Evolutionary conservation across 2,888 invertebrate species (phyloP).

Genomic region (Drosophila ezoana): DNA sequence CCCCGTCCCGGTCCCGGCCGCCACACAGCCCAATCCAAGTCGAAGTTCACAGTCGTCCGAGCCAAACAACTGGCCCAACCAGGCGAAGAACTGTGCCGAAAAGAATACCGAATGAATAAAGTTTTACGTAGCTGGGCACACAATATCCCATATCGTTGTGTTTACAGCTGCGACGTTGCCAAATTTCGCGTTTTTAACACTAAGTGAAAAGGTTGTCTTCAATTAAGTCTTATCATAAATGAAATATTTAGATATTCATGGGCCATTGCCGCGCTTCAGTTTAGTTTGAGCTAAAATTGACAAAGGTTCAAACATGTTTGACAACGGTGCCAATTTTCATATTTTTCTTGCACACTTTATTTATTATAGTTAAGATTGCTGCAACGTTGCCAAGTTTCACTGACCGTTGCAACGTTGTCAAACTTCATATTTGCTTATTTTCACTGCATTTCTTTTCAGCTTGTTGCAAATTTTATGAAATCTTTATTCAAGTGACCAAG

Average conservation of each 20-base stretch:
- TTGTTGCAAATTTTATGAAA: neutral
- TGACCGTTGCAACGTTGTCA: slow-evolving; percentile 4
- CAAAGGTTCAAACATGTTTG: too few species aligned
- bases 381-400: slow-evolving; percentile 18
- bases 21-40: slow-evolving; percentile 5
- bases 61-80: slow-evolving; percentile 34
- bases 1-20: neutral
- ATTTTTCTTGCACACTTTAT: too few species aligned
- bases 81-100: slow-evolving; percentile 35
- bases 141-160: slow-evolving; percentile 26
- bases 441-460: too few species aligned
- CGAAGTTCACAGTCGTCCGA: slow-evolving; percentile 15
- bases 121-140: slow-evolving; percentile 35
- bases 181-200: slow-evolving; percentile 21
- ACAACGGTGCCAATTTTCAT: too few species aligned
- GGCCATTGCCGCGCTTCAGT: too few species aligned
- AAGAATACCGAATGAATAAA: slow-evolving; percentile 46
- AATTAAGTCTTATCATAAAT: too few species aligned
- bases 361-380: neutral
- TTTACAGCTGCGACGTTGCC: slow-evolving; percentile 47
- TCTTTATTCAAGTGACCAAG: neutral
- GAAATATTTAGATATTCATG: too few species aligned
- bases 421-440: neutral
- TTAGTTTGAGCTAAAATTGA: too few species aligned
- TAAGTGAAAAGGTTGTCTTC: neutral